Evolutionary conservation across 1,140 invertebrate species (phyloP).

Genomic region (Vanessa atalanta): DNA sequence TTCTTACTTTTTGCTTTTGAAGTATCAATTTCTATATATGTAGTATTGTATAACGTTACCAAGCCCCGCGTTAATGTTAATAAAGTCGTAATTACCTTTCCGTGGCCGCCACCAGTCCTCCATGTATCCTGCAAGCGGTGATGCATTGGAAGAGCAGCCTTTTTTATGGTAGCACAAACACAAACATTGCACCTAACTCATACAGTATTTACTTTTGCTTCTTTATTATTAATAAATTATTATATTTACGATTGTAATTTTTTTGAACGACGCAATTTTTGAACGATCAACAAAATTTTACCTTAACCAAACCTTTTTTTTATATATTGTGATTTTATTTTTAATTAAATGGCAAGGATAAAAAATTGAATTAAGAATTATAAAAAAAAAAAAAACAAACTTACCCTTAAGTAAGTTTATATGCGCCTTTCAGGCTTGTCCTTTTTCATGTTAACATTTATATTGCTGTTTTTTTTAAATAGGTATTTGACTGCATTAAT

Average conservation of each 20-base stretch:
- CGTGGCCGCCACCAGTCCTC: slow-evolving; percentile 97
- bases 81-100: slow-evolving; percentile 88
- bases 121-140: slow-evolving; percentile 96
- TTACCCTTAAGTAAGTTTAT: slow-evolving; percentile 15
- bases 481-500: neutral
- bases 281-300: neutral
- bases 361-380: neutral
- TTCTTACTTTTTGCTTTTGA: too few relatives aligned
- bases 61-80: slow-evolving; percentile 48
- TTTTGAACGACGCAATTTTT: too few relatives aligned
- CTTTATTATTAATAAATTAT: neutral
- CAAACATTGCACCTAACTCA: slow-evolving; percentile 79
- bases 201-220: slow-evolving; percentile 78
- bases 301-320: neutral
- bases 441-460: neutral
- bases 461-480: neutral
- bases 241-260: too few relatives aligned
- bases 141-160: slow-evolving; percentile 94
- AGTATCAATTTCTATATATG: too few relatives aligned
- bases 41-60: neutral
- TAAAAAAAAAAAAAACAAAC: slow-evolving; percentile 11
- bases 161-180: slow-evolving; percentile 84
- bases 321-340: neutral
- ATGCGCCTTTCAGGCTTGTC: slow-evolving; percentile 4
- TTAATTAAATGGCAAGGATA: neutral